These are phyloP conservation scores for Anorthoa munda DNA, from an alignment of 2,888 invertebrate species.

Conservation along the genomic window DNA sequence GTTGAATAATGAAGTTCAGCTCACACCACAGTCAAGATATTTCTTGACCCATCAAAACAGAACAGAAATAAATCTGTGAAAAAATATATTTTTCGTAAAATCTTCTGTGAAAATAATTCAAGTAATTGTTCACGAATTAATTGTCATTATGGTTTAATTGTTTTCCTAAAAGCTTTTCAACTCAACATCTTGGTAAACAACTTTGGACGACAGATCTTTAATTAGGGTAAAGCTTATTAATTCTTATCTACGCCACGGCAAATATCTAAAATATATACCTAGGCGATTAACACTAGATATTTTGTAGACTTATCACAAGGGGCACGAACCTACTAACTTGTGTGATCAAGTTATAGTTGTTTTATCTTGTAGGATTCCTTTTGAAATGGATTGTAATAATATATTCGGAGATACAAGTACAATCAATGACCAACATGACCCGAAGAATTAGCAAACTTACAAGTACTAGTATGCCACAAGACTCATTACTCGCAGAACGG, in stretches of 20 bases:
- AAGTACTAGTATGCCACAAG: no score
- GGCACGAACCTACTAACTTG: no score
- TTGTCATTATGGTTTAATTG: constrained; percentile 40
- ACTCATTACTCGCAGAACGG: no score
- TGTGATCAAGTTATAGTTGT: no score
- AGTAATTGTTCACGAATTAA: constrained; percentile 38
- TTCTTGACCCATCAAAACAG: neutral
- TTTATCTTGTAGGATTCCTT: no score
- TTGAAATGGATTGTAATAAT: no score
- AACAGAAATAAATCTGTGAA: neutral
- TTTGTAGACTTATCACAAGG: neutral
- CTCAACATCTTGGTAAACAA: constrained; percentile 33
- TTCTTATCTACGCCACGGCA: neutral
- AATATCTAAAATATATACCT: neutral
- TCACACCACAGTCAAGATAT: neutral
- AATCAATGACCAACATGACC: neutral
- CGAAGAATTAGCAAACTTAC: neutral
- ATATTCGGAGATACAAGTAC: no score
- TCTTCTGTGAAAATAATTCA: constrained; percentile 18
- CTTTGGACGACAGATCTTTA: constrained; percentile 25
- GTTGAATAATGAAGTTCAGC: neutral
- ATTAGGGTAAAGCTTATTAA: constrained; percentile 14
- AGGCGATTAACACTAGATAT: neutral
- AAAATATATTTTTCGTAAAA: neutral
- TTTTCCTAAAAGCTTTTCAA: constrained; percentile 27